Percentiles rank a stretch among this genome's conserved stretches.
Conservation (phyloP, 1,140 invertebrate species). For the Drosophila mojavensis region DNA sequence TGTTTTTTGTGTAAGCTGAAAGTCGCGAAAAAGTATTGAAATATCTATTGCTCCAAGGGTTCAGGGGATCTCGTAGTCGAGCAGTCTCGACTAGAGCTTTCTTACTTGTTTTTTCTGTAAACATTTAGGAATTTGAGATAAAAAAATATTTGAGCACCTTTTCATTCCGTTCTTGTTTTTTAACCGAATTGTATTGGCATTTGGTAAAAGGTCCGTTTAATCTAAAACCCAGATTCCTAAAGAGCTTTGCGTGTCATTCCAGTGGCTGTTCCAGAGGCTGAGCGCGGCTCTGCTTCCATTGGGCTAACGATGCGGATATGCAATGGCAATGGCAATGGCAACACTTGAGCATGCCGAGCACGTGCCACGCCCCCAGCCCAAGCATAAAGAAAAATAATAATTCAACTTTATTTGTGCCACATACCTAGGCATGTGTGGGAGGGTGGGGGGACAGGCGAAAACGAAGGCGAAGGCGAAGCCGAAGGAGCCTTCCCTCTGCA, state of each 20-base stretch:
- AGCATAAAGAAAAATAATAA: slow-evolving; percentile 78
- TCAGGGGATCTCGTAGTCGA: no score
- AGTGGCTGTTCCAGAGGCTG: slow-evolving; percentile 22
- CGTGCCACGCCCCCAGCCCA: slow-evolving; percentile 47
- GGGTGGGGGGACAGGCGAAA: background rate
- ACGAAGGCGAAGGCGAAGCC: background rate
- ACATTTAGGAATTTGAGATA: slow-evolving; percentile 15
- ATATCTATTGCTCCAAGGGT: no score
- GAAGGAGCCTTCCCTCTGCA: background rate
- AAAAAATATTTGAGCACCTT: slow-evolving; percentile 15
- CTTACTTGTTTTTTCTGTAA: background rate
- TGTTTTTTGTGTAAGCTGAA: no score
- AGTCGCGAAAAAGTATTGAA: no score
- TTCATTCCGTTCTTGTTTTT: background rate
- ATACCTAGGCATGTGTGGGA: slow-evolving; percentile 40
- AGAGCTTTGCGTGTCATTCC: slow-evolving; percentile 54
- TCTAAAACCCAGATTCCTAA: slow-evolving; percentile 53
- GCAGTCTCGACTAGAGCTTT: no score
- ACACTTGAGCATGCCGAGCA: slow-evolving; percentile 75
- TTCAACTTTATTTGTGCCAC: slow-evolving; percentile 81
- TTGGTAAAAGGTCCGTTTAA: slow-evolving; percentile 25
- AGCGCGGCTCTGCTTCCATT: slow-evolving; percentile 28
- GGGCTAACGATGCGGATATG: slow-evolving; percentile 71
- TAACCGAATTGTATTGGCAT: slow-evolving; percentile 21
- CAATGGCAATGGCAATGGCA: slow-evolving; percentile 59